A percentile compares a stretch with the other conserved stretches of the same genome.
phyloP scores from a whole-genome alignment of 2,888 invertebrate species.

The Eupeodes luniger region DNA sequence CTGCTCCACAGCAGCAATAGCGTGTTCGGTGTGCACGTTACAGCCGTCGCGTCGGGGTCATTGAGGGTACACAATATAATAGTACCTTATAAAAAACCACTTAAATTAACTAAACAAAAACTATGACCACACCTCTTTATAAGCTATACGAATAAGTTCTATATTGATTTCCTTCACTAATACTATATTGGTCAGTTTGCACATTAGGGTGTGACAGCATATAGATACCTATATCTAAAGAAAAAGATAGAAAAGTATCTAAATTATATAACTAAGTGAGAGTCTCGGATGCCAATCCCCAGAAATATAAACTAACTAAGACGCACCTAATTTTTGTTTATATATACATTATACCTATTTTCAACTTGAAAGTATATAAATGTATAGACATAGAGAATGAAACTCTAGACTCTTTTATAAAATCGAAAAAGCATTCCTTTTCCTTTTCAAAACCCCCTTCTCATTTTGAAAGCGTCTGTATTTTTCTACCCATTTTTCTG shows the following conservation, averaged over 20 bases:
- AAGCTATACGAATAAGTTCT: neutral
- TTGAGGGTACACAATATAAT: neutral
- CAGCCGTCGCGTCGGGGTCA: too few relatives aligned
- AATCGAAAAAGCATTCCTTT: conserved; percentile 1
- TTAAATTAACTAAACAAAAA: conserved; percentile 61
- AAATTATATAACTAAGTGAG: conserved; percentile 65
- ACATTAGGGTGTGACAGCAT: conserved; percentile 48
- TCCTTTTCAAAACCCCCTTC: conserved; percentile 15
- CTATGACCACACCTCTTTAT: conserved; percentile 59
- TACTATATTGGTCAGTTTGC: conserved; percentile 20
- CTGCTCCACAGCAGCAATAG: too few relatives aligned
- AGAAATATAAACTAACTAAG: conserved; percentile 66
- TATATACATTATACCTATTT: conserved; percentile 39
- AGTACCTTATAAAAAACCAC: neutral
- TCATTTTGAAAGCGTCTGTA: conserved; percentile 16
- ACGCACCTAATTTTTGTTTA: conserved; percentile 73
- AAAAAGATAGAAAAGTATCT: conserved; percentile 11
- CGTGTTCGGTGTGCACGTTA: too few relatives aligned
- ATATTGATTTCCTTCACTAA: conserved; percentile 40
- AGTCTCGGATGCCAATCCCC: conserved; percentile 66
- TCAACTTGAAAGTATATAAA: conserved; percentile 22
- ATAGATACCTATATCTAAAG: neutral
- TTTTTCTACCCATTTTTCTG: conserved; percentile 14
- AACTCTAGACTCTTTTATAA: neutral
- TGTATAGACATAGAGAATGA: neutral